Percentiles rank a stretch among this genome's conserved stretches.
Evolutionary conservation across 2,113 vertebrate genomes (phyloP).

Genomic region (Prunella fulvescens): DNA sequence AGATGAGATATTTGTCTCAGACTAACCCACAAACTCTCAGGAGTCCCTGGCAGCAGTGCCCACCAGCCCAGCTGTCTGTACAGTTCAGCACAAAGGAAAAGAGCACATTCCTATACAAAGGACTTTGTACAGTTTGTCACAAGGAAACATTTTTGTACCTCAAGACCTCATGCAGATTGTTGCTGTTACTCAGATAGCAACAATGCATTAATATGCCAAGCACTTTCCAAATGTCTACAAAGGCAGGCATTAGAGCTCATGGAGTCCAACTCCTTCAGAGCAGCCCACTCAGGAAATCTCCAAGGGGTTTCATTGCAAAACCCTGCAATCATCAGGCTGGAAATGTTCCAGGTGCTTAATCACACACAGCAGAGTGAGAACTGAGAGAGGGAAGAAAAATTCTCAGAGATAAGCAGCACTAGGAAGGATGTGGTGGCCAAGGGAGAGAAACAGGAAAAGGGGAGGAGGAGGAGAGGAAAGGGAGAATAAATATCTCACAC

Average conservation of each 20-base stretch:
- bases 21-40: neutral
- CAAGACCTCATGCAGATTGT: neutral
- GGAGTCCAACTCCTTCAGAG: neutral
- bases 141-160: neutral
- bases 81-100: neutral
- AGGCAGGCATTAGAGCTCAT: neutral
- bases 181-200: neutral
- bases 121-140: neutral
- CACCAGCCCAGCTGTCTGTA: neutral
- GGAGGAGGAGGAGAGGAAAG: constrained; percentile 41
- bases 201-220: neutral
- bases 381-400: neutral
- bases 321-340: constrained; percentile 10
- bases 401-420: neutral
- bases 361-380: neutral
- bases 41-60: neutral
- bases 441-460: constrained; percentile 38
- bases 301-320: neutral
- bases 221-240: neutral
- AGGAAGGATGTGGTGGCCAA: constrained; percentile 21
- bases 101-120: neutral
- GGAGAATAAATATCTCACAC: neutral
- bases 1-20: neutral
- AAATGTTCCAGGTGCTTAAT: constrained; percentile 4
- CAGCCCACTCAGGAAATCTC: neutral